phyloP scores from a whole-genome alignment of 2,888 invertebrate species.

The Diplazon laetatorius region DNA sequence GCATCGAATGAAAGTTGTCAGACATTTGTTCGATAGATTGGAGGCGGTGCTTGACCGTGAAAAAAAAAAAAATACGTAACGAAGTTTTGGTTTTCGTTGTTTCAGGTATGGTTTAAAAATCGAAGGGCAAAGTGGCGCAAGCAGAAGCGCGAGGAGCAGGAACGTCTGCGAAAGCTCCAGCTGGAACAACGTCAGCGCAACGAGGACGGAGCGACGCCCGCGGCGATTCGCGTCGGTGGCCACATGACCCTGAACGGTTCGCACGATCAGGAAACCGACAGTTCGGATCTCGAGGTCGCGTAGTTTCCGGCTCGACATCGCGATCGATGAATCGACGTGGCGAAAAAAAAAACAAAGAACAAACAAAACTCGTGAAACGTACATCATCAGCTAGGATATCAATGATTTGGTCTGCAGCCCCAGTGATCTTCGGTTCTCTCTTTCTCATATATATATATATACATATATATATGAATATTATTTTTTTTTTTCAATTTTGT shows the following conservation, averaged over 20 bases:
- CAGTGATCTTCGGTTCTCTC: constrained; percentile 62
- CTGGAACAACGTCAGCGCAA: constrained; percentile 86
- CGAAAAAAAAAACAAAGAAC: neutral
- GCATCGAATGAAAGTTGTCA: no score
- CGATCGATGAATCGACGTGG: constrained; percentile 16
- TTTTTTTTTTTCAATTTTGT: neutral
- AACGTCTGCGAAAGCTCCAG: constrained; percentile 91
- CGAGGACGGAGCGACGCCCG: constrained; percentile 76
- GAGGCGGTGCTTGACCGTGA: neutral
- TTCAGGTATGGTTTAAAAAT: constrained; percentile 98
- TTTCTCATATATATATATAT: no score
- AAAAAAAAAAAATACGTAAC: constrained; percentile 35
- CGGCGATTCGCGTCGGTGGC: constrained; percentile 73
- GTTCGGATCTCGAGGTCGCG: constrained; percentile 92
- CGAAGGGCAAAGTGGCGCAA: constrained; percentile 98
- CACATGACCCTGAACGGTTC: constrained; percentile 75
- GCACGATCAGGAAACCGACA: constrained; percentile 84
- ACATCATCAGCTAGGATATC: constrained; percentile 30
- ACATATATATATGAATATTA: no score
- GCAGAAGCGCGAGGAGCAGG: constrained; percentile 95
- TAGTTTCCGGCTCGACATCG: constrained; percentile 79
- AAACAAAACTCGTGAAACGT: neutral
- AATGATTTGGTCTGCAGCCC: constrained; percentile 31
- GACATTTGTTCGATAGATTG: no score
- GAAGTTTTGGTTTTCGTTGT: constrained; percentile 37